Evolutionary conservation across 2,113 vertebrate genomes (phyloP).

Genomic region (Austrofundulus limnaeus): DNA sequence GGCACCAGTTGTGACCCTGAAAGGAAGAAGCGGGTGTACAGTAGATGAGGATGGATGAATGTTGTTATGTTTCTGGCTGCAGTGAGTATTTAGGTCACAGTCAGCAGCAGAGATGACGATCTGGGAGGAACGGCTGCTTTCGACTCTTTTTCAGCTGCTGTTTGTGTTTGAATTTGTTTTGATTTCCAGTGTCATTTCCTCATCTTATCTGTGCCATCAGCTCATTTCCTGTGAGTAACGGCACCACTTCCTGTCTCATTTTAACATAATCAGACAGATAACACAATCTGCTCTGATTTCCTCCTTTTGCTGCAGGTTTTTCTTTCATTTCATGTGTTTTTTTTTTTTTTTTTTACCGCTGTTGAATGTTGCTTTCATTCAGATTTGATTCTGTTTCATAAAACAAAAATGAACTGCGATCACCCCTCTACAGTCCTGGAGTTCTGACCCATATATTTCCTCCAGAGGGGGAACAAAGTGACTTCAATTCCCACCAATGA

Average conservation of each 20-base stretch:
- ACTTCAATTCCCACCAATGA: neutral
- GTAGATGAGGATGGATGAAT: no score
- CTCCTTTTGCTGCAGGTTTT: neutral
- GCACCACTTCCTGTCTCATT: conserved; percentile 58
- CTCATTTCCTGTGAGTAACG: conserved; percentile 47
- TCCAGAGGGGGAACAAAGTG: neutral
- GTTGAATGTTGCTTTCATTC: neutral
- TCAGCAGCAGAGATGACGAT: neutral
- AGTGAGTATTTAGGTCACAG: neutral
- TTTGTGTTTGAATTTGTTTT: conserved; percentile 29
- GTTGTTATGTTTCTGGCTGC: neutral
- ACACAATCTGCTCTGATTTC: conserved; percentile 7
- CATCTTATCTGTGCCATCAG: conserved; percentile 49
- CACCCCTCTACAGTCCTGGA: neutral
- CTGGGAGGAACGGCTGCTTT: neutral
- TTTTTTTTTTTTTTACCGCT: neutral
- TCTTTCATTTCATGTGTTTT: conserved; percentile 1
- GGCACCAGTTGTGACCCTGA: no score
- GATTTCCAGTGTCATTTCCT: conserved; percentile 45
- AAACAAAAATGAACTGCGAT: neutral
- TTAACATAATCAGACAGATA: conserved; percentile 47
- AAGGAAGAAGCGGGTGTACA: no score
- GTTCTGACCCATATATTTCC: conserved; percentile 13
- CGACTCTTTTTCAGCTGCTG: neutral
- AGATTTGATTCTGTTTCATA: neutral